Evolutionary conservation across 2,113 vertebrate genomes (phyloP), one percentile per base, ranked within the genome.

Genomic region (Emydocephalus ijimae): DNA sequence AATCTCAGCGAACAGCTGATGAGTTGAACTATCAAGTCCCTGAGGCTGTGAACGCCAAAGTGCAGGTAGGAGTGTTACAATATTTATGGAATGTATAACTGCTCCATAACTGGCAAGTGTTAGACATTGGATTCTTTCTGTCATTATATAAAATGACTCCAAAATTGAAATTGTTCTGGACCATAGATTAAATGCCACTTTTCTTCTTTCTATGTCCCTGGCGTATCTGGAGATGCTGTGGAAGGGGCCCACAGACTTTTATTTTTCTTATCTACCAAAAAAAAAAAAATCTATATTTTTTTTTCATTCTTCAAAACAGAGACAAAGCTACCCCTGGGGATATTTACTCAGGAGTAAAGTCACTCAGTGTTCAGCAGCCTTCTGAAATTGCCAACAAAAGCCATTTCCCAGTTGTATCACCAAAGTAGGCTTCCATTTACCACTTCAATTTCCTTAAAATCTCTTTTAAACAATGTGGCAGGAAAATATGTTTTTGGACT

Each of bases 11-110:
- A 91, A 99, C 98, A 0, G 98, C 98, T 0, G 96, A 97, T 0
- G 99, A 99, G 88, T 89, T 98, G 96, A 98, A 96, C 7, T 98
- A 99, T 92, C 98, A 98, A 90, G 98, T 99, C 87, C 98, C 99
- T 0, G 97, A 97, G 48, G 97, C 98, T 52, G 59, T 98, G 90
- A 95, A 2, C 29, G 91, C 98, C 64, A 98, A 96, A 1, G 98
- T 98, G 0, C 99, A 99, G 98, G 99, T 99, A 91, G 97, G 56
- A 21, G 0, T 95, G 92, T 21, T 81, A 0, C 94, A 0, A 59
- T 88, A 74, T 7, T 93, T 20, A 20, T 1, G 0, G 2, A 0
- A 24, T 90, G 21, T 23, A n/a, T 10, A 87, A 39, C 3, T 88
- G 59, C 4, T 14, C 23, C 2, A 6, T 39, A 55, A 50, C 74